Conservation (phyloP, 2,797 vertebrate genomes). For the Propithecus perrieri region DNA sequence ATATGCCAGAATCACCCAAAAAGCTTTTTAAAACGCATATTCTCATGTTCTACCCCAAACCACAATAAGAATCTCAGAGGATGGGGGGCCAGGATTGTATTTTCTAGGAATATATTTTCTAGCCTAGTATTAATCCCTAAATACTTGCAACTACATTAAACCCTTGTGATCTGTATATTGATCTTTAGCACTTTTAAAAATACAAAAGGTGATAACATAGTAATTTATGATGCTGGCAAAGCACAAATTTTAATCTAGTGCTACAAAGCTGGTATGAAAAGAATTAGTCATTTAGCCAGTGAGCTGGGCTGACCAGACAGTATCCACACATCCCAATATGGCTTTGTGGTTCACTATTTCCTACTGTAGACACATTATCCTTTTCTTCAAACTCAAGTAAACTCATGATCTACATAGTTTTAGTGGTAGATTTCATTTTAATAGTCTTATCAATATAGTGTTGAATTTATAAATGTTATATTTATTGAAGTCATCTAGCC, state of each 20-base stretch:
- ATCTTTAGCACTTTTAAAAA: not conserved
- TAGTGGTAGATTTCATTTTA: conserved; percentile 15
- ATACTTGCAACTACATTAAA: not conserved
- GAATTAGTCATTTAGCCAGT: not conserved
- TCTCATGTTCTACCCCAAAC: not conserved
- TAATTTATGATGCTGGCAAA: not conserved
- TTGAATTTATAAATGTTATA: not conserved
- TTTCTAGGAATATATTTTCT: conserved; percentile 11
- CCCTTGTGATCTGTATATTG: not conserved
- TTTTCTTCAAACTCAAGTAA: conserved; percentile 24
- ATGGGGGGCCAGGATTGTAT: not conserved
- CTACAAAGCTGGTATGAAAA: not conserved
- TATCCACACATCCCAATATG: not conserved
- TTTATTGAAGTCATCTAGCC: not conserved
- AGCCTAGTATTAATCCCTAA: conserved; percentile 1
- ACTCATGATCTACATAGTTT: not conserved
- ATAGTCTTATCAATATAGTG: conserved; percentile 10
- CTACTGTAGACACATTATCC: not conserved
- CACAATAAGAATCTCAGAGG: not conserved
- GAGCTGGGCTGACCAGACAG: not conserved
- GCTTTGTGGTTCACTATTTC: conserved; percentile 24
- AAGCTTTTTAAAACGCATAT: not conserved
- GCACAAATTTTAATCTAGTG: conserved; percentile 39
- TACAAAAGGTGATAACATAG: not conserved
- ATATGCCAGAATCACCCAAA: conserved; percentile 29